Conservation (phyloP, 2,797 vertebrate genomes). For the Parauchenoglanis punctatus region DNA sequence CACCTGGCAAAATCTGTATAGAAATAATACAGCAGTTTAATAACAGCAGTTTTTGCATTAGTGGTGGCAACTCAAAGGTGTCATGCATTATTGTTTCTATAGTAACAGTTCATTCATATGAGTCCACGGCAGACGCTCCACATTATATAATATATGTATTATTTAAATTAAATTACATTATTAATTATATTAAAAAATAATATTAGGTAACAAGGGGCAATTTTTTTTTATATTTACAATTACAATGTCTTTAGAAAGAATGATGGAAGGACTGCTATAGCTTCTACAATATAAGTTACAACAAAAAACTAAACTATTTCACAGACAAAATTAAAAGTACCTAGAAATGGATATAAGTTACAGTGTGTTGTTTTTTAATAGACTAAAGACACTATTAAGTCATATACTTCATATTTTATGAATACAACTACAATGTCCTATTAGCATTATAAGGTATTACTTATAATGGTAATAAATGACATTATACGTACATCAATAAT, state of each 20-base stretch:
- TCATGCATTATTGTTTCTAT: no score
- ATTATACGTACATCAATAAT: neutral
- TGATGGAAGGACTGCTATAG: neutral
- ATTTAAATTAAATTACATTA: no score
- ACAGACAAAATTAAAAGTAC: neutral
- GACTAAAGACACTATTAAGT: neutral
- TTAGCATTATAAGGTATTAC: neutral
- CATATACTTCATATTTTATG: neutral
- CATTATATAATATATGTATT: no score
- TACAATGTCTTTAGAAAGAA: neutral
- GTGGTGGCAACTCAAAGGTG: neutral
- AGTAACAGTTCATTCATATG: no score
- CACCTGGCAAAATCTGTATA: neutral
- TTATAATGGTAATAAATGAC: neutral
- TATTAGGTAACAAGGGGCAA: neutral
- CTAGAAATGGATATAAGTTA: neutral
- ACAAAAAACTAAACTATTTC: neutral
- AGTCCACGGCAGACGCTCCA: no score
- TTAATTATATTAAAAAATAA: no score
- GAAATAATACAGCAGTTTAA: neutral
- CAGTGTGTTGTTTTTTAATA: neutral
- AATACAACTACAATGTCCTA: neutral
- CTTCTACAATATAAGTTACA: neutral
- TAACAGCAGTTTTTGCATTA: no score
- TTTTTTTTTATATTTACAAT: neutral